These are phyloP conservation scores for Sarcophaga variegata DNA, from an alignment of 2,888 invertebrate species.

Conservation along the genomic window DNA sequence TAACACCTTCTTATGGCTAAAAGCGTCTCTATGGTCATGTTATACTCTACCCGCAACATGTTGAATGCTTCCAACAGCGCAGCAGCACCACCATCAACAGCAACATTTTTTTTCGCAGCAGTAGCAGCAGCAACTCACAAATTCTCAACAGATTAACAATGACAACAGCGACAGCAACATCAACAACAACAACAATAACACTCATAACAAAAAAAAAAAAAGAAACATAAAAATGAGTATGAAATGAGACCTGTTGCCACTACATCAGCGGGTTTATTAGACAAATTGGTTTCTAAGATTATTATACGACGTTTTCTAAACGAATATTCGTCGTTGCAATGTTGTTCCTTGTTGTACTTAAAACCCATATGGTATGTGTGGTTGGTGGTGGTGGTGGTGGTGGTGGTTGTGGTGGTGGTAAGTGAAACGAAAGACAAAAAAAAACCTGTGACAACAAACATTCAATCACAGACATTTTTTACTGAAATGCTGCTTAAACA, in stretches of 20 bases:
- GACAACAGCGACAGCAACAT: neutral
- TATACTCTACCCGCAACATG: conserved; percentile 18
- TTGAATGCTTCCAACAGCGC: conserved; percentile 36
- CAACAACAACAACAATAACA: neutral
- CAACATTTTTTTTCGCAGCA: neutral
- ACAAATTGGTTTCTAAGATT: conserved; percentile 70
- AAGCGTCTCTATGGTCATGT: conserved; percentile 69
- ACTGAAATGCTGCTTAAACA: neutral
- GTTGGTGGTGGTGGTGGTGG: conserved; percentile 15
- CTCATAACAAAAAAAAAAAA: conserved; percentile 2
- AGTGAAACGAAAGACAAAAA: neutral
- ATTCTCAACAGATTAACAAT: conserved; percentile 43
- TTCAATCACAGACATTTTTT: conserved; percentile 54
- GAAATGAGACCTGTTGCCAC: conserved; percentile 68
- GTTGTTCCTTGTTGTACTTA: conserved; percentile 22
- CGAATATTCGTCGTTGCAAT: neutral
- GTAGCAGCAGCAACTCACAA: conserved; percentile 38
- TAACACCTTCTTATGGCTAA: conserved; percentile 72
- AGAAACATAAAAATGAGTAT: conserved; percentile 27
- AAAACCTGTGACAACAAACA: conserved; percentile 64
- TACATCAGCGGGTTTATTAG: conserved; percentile 69
- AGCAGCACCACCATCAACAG: neutral
- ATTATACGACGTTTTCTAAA: conserved; percentile 33
- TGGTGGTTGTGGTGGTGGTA: conserved; percentile 10
- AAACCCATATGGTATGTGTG: neutral